Percentiles rank a stretch among this genome's conserved stretches.
Conservation (phyloP, 2,797 vertebrate species). For the Heterohyrax brucei region DNA sequence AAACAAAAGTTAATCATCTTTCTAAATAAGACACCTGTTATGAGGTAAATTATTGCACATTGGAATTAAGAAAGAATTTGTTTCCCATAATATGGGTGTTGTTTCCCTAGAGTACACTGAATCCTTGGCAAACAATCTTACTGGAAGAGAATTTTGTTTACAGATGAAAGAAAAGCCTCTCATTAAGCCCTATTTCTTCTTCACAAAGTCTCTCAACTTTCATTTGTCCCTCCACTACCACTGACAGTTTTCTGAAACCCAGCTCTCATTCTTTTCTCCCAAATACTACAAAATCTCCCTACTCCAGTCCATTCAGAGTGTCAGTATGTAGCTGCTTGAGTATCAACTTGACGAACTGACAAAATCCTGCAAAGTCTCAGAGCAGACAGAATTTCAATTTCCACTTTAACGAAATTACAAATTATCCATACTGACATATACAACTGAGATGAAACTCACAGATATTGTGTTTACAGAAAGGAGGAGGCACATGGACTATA, state of each 20-base stretch:
- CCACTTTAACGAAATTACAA: conserved; percentile 19
- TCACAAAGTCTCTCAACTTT: conserved; percentile 53
- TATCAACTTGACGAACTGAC: conserved; percentile 34
- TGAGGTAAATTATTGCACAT: neutral
- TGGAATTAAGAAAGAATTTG: conserved; percentile 51
- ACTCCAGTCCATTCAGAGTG: conserved; percentile 17
- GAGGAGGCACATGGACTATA: neutral
- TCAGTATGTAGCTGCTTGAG: neutral
- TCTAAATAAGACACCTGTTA: conserved; percentile 63
- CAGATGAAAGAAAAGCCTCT: conserved; percentile 46
- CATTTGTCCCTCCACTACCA: neutral
- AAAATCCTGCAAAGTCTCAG: neutral
- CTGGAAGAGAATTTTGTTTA: conserved; percentile 9
- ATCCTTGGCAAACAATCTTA: conserved; percentile 31
- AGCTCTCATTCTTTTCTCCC: conserved; percentile 12
- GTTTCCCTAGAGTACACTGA: neutral
- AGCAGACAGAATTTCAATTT: conserved; percentile 30
- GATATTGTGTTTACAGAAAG: neutral
- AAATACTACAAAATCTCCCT: conserved; percentile 25
- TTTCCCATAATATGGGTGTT: conserved; percentile 21
- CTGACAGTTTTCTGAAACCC: neutral
- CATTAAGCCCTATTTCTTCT: conserved; percentile 17
- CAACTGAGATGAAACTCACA: conserved; percentile 7
- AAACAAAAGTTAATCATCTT: conserved; percentile 36
- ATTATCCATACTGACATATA: neutral